These are phyloP conservation scores for Pseudoips prasinana DNA, from an alignment of 2,888 invertebrate species.

Conservation along the genomic window DNA sequence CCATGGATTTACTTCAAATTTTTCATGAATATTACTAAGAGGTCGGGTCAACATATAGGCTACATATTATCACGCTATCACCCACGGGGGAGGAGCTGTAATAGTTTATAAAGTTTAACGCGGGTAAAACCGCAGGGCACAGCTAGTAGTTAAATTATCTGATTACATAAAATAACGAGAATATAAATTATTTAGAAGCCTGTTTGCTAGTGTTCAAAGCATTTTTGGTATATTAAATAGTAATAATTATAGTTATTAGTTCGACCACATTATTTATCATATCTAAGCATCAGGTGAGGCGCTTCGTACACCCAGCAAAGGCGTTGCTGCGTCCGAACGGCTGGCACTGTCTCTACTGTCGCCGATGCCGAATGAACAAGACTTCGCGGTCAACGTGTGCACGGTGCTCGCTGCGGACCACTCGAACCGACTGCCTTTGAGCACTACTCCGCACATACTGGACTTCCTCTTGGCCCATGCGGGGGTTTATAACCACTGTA, in stretches of 20 bases:
- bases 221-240: too few species aligned
- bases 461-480: slow-evolving; percentile 96
- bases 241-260: slow-evolving; percentile 9
- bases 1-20: too few species aligned
- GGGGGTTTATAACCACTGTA: slow-evolving; percentile 95
- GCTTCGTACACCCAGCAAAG: slow-evolving; percentile 50
- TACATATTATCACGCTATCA: too few species aligned
- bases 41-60: too few species aligned
- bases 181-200: too few species aligned
- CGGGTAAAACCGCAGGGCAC: too few species aligned
- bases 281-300: slow-evolving; percentile 66
- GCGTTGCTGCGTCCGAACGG: slow-evolving; percentile 84
- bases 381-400: slow-evolving; percentile 98
- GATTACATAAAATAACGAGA: too few species aligned
- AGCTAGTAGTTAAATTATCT: too few species aligned
- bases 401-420: slow-evolving; percentile 97
- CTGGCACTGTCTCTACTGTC: slow-evolving; percentile 95
- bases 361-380: slow-evolving; percentile 99
- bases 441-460: slow-evolving; percentile 92
- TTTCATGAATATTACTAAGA: too few species aligned
- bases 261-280: slow-evolving; percentile 31
- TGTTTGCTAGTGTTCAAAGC: too few species aligned
- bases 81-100: too few species aligned
- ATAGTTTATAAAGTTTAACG: too few species aligned
- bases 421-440: slow-evolving; percentile 92